Evolutionary conservation across 2,113 vertebrate species (phyloP), one percentile per base, ranked within the genome.

Genomic region (Lampris incognitus): DNA sequence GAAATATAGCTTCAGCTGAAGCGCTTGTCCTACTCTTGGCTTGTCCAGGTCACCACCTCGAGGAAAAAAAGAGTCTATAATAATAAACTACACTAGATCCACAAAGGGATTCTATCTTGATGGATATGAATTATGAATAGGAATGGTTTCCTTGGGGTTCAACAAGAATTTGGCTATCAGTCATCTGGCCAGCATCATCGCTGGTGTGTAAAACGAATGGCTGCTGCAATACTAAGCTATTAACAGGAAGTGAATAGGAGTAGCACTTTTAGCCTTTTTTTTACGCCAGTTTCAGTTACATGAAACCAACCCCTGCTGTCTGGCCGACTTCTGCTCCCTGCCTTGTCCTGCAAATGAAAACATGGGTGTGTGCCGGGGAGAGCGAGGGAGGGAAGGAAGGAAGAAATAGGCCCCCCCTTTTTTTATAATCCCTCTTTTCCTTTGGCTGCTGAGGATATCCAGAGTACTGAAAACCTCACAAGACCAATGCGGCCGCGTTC

Each of bases 341-440:
- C 74, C 84, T 83, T 70, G 69, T 10, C 72, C 83, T 81, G 83
- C 79, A 72, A 87, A 91, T 66, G 78, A 91, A 94, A 92, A 91
- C 90, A 92, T 77, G 88, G 83, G 85, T 79, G 85, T 91, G 90
- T 80, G 67, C 74, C 2, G 51, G 42, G 84, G 64, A 72, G 80
- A 72, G 24, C 24, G 75, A 77, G 61, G 73, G 58, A 76, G 46
- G 50, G 66, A 79, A 77, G 77, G 78, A 78, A 76, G 69, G 64
- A 85, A 85, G 65, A 74, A 73, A 71, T 13, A 52, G 5, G 9
- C 24, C 6, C 0, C 1, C 69, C 8, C 46, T 52, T 51, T 59
- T 62, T 72, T 48, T 9, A 36, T 40, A 50, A 46, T 69, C 39
- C 42, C 10, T 46, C 52, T 63, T 74, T 70, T 72, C 39, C 46